phyloP scores from a whole-genome alignment of 2,113 vertebrate genomes.

The Rallus limicola region DNA sequence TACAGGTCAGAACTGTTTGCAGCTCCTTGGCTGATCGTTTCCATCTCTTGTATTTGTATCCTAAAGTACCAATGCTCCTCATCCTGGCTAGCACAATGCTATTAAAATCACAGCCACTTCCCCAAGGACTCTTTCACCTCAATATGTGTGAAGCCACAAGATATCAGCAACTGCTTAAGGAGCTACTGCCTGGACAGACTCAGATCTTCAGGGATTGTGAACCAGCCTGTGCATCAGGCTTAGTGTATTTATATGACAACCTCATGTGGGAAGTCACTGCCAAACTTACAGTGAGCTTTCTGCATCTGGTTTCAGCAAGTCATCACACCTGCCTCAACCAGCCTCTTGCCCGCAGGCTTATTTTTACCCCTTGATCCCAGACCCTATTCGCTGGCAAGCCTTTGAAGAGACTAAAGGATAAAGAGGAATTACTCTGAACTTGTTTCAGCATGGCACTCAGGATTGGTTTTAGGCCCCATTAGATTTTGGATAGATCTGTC shows the following conservation, averaged over 20 bases:
- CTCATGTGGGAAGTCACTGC: background rate
- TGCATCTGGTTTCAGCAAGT: background rate
- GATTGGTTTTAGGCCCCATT: background rate
- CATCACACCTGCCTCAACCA: background rate
- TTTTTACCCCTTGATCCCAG: background rate
- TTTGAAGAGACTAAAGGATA: background rate
- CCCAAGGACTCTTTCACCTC: background rate
- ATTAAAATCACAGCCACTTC: background rate
- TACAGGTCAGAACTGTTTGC: background rate
- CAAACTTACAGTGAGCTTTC: background rate
- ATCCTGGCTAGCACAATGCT: background rate
- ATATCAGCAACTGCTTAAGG: background rate
- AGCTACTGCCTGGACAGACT: background rate
- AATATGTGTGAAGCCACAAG: fast-evolving
- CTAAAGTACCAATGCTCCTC: background rate
- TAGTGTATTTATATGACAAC: background rate
- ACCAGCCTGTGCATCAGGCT: background rate
- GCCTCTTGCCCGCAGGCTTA: background rate
- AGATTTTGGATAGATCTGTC: background rate
- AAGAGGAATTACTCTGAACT: background rate
- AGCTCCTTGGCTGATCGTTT: background rate
- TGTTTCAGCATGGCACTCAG: background rate
- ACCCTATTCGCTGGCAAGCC: background rate
- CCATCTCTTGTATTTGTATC: background rate
- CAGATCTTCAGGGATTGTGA: background rate